A percentile compares a stretch with the other conserved stretches of the same genome.
These are phyloP conservation scores for Cacatua alba DNA, from an alignment of 2,113 vertebrate genomes.

Conservation along the genomic window DNA sequence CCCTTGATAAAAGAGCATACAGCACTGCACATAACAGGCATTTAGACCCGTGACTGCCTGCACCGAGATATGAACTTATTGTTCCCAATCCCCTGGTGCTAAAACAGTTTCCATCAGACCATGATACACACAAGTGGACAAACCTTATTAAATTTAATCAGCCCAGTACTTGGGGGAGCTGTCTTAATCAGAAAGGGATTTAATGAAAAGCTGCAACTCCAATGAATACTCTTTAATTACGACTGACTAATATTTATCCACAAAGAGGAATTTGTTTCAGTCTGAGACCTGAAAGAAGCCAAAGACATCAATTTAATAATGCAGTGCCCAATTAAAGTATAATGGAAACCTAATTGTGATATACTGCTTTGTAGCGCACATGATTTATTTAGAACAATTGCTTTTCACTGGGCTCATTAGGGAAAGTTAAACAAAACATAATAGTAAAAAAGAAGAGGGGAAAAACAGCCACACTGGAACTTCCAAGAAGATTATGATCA, in stretches of 20 bases:
- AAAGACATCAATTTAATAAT: constrained; percentile 76
- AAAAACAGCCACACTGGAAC: constrained; percentile 46
- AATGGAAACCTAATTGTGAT: constrained; percentile 79
- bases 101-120: constrained; percentile 68
- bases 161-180: constrained; percentile 62
- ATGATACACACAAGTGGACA: constrained; percentile 68
- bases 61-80: background rate
- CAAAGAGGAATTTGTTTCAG: constrained; percentile 76
- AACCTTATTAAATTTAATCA: constrained; percentile 74
- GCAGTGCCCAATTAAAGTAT: constrained; percentile 77
- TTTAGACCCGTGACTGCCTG: background rate
- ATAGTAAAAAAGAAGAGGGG: constrained; percentile 48
- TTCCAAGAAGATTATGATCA: constrained; percentile 62
- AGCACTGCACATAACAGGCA: background rate
- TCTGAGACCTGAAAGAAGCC: constrained; percentile 71
- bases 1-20: background rate
- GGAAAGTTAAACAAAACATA: constrained; percentile 69
- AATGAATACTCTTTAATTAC: constrained; percentile 73
- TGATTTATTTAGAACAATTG: constrained; percentile 75
- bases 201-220: constrained; percentile 72
- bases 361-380: constrained; percentile 66
- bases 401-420: constrained; percentile 71
- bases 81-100: constrained; percentile 31
- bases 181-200: constrained; percentile 77
- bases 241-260: constrained; percentile 76